Base-by-base conservation (phyloP, 2,797 vertebrate species). In the Sebastes kiyomatsui region DNA sequence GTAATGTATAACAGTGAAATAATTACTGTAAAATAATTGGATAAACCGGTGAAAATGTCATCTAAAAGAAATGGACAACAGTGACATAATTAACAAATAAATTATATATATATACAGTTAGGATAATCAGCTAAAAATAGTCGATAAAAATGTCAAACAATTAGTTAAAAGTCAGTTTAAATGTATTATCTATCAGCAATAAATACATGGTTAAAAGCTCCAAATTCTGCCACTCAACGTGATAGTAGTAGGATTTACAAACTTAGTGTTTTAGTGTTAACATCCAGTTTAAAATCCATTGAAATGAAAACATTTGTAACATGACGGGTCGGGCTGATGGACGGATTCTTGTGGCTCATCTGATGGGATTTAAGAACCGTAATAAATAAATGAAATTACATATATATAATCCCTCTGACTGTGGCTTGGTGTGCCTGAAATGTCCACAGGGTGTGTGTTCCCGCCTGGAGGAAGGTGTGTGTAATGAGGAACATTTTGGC, bases 391-490 rank as follows among this genome's bases (percentile, higher is more conserved):
- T 35, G 22, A 58, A 38, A 14, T 10, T 23, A 20, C 38, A 42
- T 3, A n/a, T 13, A 38, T 27, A 18, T 32, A 13, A 55, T 11
- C 20, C 16, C 16, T 70, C 73, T 82, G 70, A 77, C 67, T 75
- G 32, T 35, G 62, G 10, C 56, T 83, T 62, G 59, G 16, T 75
- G 33, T 86, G 60, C 3, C 65, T 75, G 12, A 85, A 69, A 67
- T 84, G 73, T 90, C 76, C 74, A 70, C 86, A 94, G 93, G 84
- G 67, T 68, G 70, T 67, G 72, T 80, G 28, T 74, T 83, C 72
- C 72, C 16, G 18, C 58, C 79, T 88, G 3, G 59, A 90, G 78
- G 81, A 88, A 80, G 81, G 73, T 70, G 42, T 59, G 49, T 59
- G 70, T 82, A 78, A 80, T 32, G 85, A 92, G 74, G 82, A 90